Base-by-base conservation (phyloP, 2,888 invertebrate species). In the Eugnorisma glareosa region DNA sequence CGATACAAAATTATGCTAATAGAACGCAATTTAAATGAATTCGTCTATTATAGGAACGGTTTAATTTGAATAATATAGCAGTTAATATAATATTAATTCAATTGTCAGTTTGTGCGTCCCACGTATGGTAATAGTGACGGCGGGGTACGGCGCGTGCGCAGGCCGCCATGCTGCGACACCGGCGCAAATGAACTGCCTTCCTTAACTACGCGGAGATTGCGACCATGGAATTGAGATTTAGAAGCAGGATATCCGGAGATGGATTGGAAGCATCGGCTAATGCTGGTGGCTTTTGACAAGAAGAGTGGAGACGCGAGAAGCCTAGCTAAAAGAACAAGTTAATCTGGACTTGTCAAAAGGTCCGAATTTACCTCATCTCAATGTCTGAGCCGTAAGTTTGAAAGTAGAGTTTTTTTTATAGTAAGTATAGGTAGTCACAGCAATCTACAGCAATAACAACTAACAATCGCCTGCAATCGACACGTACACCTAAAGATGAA, bases 101-200 rank as follows among this genome's bases (percentile, higher is more conserved):
- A 93, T 93, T 92, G 92, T 87, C 87, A 81, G 87, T 91, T 72
- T 86, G 85, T 90, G 68, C 92, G 78, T 82, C 94, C 94, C 93
- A 94, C 94, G 93, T 93, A 91, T 92, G 92, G 88, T 92, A 92
- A 92, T 92, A 79, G 88, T 86, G 89, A 91, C 91, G 90, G 91
- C 90, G 88, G 91, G 89, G 84, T 88, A 85, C 82, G 77, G 86
- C 85, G 89, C 85, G 88, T 85, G 88, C 87, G 82, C 77, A 73
- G 35, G 89, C 84, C 90, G 75, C 79, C 94, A 92, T 84, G 94
- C 93, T 92, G 94, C 75, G 90, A 72, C 83, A 84, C 86, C 82
- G 83, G 86, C 86, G 82, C 80, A 84, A 85, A 81, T 85, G 76
- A 89, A 86, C 90, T 83, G 74, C 73, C 79, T 75, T 76, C 81